Base-by-base conservation (phyloP, 2,113 vertebrate species). In the Nicator chloris region DNA sequence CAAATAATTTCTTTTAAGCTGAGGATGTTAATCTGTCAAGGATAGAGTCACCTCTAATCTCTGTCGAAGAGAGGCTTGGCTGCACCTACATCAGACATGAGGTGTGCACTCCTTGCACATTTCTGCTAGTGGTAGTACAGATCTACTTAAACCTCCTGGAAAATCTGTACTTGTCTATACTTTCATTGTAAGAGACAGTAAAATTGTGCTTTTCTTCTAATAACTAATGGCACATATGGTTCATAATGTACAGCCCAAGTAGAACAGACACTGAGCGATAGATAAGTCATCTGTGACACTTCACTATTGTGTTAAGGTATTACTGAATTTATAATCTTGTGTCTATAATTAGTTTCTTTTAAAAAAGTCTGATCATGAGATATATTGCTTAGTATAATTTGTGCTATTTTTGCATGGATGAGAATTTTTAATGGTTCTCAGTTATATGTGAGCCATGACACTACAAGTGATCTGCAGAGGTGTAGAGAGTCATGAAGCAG, bases 291-390 rank as follows among this genome's bases (percentile, higher is more conserved):
- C 63, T 45, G 61, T 91, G 84, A 77, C 37, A 37, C 66, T 89
- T 86, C 15, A 5, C 42, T 87, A 33, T 76, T 90, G 71, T 83
- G 60, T 78, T 83, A 51, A 71, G 59, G 27, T 82, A 40, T 79
- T 89, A 53, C 37, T 82, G 82, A 44, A 65, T 87, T 79, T 70
- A 60, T 87, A 37, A 82, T 76, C 40, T 76, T 49, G 9, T 79
- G 37, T 6, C 4, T 86, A 61, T 92, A 57, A 88, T 86, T 50
- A 42, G 45, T 45, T 86, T 79, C 7, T 93, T 78, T 86, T 64
- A 82, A 79, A 68, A 90, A 83, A 78, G 45, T 39, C 19, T 75
- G 72, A 79, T 92, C 39, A 51, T 56, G 47, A 93, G 86, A 69
- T 65, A 61, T 11, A 50, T 80, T 88, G 47, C 56, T 78, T 64